A percentile compares a stretch with the other conserved stretches of the same genome.
phyloP scores from a whole-genome alignment of 2,797 vertebrate species.

The Diglossa cyanea region DNA sequence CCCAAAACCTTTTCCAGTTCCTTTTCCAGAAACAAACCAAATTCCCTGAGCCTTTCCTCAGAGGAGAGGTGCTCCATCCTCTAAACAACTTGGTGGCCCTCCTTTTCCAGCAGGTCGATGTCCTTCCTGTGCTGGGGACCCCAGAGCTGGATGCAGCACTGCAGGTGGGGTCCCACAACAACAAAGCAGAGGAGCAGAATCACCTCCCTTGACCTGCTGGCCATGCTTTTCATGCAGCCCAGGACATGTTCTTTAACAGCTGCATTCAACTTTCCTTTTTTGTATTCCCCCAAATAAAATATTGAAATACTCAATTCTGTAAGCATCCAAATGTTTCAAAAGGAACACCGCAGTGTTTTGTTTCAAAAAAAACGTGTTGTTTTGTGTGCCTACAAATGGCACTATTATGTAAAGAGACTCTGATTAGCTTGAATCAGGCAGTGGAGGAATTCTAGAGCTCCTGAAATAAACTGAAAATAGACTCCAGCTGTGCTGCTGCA shows the following conservation, averaged over 20 bases:
- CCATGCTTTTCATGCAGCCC: background rate
- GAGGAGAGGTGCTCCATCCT: background rate
- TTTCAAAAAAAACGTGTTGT: background rate
- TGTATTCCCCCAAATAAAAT: background rate
- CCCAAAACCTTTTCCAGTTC: background rate
- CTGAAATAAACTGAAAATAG: slow-evolving; percentile 52
- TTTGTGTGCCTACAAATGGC: slow-evolving; percentile 12
- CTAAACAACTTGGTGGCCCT: background rate
- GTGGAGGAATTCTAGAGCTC: slow-evolving; percentile 16
- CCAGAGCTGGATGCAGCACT: background rate
- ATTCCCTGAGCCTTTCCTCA: background rate
- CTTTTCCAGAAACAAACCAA: background rate
- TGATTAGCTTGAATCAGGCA: slow-evolving; percentile 24
- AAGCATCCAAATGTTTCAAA: background rate
- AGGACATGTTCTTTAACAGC: background rate
- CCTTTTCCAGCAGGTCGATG: background rate
- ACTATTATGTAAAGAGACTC: background rate
- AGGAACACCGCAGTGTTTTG: background rate
- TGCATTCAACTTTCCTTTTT: background rate
- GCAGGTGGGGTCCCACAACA: background rate
- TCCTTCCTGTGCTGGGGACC: background rate
- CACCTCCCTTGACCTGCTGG: background rate
- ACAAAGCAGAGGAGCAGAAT: background rate
- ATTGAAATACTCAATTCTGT: background rate
- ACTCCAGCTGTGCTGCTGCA: slow-evolving; percentile 36